Base-by-base conservation (phyloP, 2,113 vertebrate species). In the Platichthys flesus region DNA sequence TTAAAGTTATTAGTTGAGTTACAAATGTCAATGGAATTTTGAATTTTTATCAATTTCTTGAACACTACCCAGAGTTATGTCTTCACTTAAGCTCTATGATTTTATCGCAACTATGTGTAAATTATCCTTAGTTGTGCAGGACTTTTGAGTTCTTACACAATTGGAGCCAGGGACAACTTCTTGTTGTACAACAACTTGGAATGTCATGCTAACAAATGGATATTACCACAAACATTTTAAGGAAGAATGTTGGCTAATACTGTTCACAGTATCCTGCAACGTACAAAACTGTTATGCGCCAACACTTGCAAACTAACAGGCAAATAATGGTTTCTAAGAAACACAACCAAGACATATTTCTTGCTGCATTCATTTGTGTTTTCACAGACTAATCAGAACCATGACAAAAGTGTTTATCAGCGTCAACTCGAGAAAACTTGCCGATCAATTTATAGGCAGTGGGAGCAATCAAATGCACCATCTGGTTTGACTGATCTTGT, bases 321-420 rank as follows among this genome's bases (percentile, higher is more conserved):
- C 60, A 79, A 81, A 71, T 55, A 77, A 21, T 28, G 59, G 76
- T 83, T 77, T 74, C 70, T 70, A 77, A 74, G 60, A 79, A 61
- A 72, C 67, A 31, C 16, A 49, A 61, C 70, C 26, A 57, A 51
- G 23, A 58, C 49, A 65, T 76, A 7, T 63, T 31, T 71, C 37
- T 26, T 35, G 42, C 16, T 73, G 12, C 74, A 70, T 60, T 37
- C 14, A 42, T 26, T 58, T 23, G 16, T 23, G 16, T 69, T 82
- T 85, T 76, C 40, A 71, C 28, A 47, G 31, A 67, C 60, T 75
- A 68, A 88, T 85, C 5, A 76, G 45, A 85, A 79, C 71, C 81
- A 69, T 64, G 51, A 56, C 57, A 58, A 59, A 67, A 9, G 31
- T 72, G 58, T 79, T 74, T 71, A 51, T 5, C 26, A 81, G 87